These are phyloP conservation scores for Leptothorax acervorum DNA, from an alignment of 2,888 invertebrate species.

Conservation along the genomic window DNA sequence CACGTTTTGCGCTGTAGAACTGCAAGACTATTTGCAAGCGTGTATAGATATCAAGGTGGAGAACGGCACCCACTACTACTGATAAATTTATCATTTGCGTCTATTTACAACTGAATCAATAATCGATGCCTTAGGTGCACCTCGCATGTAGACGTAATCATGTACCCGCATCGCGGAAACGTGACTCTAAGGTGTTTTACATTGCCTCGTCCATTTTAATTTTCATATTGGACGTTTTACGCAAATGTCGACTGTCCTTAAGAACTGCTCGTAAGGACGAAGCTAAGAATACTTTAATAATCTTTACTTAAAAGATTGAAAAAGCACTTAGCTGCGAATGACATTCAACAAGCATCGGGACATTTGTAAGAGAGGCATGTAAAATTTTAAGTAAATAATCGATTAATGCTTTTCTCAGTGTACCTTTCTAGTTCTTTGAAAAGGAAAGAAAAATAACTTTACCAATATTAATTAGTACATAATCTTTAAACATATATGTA, in stretches of 20 bases:
- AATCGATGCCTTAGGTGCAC: constrained; percentile 69
- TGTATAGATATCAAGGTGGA: constrained; percentile 33
- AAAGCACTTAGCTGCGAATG: neutral
- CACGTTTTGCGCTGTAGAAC: neutral
- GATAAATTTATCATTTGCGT: constrained; percentile 73
- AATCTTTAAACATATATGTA: neutral
- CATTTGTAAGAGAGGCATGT: neutral
- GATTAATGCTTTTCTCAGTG: neutral
- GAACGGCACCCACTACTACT: constrained; percentile 20
- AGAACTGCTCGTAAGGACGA: neutral
- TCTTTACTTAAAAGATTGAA: neutral
- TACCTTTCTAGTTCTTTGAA: neutral
- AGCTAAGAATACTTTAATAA: constrained; percentile 3
- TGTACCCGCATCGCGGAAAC: constrained; percentile 6
- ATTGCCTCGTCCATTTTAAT: neutral
- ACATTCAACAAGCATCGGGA: neutral
- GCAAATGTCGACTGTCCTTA: neutral
- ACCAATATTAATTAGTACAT: neutral
- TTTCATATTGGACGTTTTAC: neutral
- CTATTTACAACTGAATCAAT: constrained; percentile 77
- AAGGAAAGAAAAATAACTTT: neutral
- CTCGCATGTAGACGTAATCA: constrained; percentile 44
- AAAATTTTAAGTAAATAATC: neutral
- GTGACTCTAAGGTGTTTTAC: constrained; percentile 20
- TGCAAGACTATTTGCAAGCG: neutral